Percentiles rank a stretch among this genome's conserved stretches.
phyloP scores from a whole-genome alignment of 2,113 vertebrate species.

The Verasper variegatus region DNA sequence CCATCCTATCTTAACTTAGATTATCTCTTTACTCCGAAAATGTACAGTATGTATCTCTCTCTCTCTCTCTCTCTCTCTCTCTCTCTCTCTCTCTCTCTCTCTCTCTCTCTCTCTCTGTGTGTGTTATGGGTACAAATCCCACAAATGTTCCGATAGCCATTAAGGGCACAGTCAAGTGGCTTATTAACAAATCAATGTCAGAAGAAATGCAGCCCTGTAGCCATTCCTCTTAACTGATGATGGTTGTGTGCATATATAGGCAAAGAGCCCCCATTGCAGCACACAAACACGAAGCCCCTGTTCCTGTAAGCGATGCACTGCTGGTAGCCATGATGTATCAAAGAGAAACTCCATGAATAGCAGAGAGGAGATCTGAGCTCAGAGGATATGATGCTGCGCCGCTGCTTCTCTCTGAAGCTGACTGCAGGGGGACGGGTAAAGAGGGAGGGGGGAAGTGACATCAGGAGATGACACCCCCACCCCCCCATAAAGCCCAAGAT shows the following conservation, averaged over 20 bases:
- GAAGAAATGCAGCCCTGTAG: constrained; percentile 19
- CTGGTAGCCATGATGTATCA: constrained; percentile 21
- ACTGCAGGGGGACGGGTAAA: constrained; percentile 18
- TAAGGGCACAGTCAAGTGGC: constrained; percentile 31
- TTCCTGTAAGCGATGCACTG: constrained; percentile 6
- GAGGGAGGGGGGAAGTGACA: background rate
- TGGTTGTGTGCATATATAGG: background rate
- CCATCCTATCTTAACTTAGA: constrained; percentile 53
- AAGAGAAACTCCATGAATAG: constrained; percentile 20
- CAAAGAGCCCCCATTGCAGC: constrained; percentile 6
- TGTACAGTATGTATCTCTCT: constrained; percentile 1
- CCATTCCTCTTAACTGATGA: constrained; percentile 2
- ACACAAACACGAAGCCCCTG: background rate
- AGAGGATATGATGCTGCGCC: constrained; percentile 17
- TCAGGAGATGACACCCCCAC: no score
- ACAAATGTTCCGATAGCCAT: constrained; percentile 19
- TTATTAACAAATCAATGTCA: constrained; percentile 47
- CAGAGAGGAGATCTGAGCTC: no score
- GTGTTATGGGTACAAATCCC: constrained; percentile 14
- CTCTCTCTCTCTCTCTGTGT: background rate
- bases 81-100: no score
- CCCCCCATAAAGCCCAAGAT: no score
- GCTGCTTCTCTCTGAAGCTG: constrained; percentile 25
- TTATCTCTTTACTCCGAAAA: constrained; percentile 24
- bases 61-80: no score